phyloP scores from a whole-genome alignment of 2,797 vertebrate genomes.

The Labeo calbasu region DNA sequence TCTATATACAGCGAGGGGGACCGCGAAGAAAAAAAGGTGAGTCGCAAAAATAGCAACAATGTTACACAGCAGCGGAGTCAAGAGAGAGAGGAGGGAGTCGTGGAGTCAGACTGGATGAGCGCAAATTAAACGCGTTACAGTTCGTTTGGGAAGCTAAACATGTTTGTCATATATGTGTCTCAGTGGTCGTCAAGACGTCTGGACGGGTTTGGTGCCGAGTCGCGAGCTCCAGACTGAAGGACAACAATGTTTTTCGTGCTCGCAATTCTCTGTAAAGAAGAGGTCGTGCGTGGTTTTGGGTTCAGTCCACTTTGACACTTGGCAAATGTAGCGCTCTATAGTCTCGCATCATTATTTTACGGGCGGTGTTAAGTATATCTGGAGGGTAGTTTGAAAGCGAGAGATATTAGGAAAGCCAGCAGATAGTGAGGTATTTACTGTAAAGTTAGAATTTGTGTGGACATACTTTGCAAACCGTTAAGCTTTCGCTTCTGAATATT shows the following conservation, averaged over 20 bases:
- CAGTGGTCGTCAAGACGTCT: neutral
- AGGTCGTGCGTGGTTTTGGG: constrained; percentile 34
- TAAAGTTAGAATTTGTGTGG: neutral
- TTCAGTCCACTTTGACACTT: constrained; percentile 48
- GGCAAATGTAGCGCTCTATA: constrained; percentile 12
- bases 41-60: constrained; percentile 84
- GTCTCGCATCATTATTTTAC: constrained; percentile 7
- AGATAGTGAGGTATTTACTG: neutral
- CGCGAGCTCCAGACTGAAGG: constrained; percentile 9
- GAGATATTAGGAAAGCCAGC: neutral
- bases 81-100: constrained; percentile 72
- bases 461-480: neutral
- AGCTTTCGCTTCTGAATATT: neutral
- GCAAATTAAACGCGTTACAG: constrained; percentile 19
- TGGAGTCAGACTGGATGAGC: constrained; percentile 66
- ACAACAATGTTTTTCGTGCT: neutral
- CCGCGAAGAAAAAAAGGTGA: constrained; percentile 81
- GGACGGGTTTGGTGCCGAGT: constrained; percentile 15
- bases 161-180: constrained; percentile 13
- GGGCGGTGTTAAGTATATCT: neutral
- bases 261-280: constrained; percentile 18
- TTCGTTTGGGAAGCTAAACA: constrained; percentile 27
- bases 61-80: constrained; percentile 65
- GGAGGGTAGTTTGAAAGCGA: neutral
- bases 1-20: constrained; percentile 80